Conservation (phyloP, 2,797 vertebrate species). For the Channallabes apus region DNA sequence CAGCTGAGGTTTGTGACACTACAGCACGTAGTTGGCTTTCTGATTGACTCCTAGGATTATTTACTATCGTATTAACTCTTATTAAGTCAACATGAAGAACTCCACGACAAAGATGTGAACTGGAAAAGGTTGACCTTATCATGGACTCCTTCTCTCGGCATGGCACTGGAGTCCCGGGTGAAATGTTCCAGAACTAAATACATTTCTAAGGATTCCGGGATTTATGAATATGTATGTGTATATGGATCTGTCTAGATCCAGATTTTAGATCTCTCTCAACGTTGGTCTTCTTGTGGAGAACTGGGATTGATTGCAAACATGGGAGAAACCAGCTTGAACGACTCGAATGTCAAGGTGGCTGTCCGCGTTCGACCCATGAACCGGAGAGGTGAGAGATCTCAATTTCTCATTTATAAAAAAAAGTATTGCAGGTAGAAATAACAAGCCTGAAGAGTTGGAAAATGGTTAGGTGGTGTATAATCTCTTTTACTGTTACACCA, state of each 20-base stretch:
- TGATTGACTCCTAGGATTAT: neutral
- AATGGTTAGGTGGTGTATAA: neutral
- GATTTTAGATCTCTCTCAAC: neutral
- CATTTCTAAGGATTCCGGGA: slow-evolving; percentile 14
- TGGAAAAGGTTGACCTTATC: slow-evolving; percentile 32
- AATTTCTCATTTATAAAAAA: neutral
- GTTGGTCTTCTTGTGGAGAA: neutral
- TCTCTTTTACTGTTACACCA: neutral
- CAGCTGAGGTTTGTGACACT: neutral
- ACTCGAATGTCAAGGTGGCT: slow-evolving; percentile 96
- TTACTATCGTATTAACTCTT: neutral
- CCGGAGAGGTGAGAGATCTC: slow-evolving; percentile 85
- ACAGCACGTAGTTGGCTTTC: neutral
- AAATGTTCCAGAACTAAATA: slow-evolving; percentile 16
- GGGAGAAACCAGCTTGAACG: slow-evolving; percentile 79
- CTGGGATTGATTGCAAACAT: slow-evolving; percentile 60
- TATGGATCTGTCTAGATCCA: neutral
- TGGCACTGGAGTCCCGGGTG: slow-evolving; percentile 3
- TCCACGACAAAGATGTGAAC: neutral
- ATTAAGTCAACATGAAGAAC: neutral
- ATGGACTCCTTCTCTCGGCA: neutral
- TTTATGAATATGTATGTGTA: neutral
- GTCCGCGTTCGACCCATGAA: slow-evolving; percentile 83
- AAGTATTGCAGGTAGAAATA: too few relatives aligned
- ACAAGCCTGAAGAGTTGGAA: too few relatives aligned